phyloP scores from a whole-genome alignment of 1,140 invertebrate species.

The Drosophila repletoides region DNA sequence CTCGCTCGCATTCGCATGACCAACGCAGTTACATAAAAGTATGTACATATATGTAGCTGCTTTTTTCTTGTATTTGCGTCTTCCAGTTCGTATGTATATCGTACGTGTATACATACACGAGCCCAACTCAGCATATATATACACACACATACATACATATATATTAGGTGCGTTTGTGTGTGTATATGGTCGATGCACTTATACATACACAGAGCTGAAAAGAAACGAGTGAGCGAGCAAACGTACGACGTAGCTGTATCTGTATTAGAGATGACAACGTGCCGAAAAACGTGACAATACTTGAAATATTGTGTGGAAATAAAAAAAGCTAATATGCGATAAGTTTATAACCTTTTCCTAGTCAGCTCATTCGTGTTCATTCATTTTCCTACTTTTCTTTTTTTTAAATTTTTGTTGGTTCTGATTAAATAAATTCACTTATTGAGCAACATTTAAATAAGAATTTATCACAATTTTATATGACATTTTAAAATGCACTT shows the following conservation, averaged over 20 bases:
- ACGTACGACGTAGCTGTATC: slow-evolving; percentile 51
- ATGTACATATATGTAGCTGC: slow-evolving; percentile 58
- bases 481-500: not conserved
- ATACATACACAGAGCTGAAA: slow-evolving; percentile 53
- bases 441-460: too few relatives aligned
- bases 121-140: slow-evolving; percentile 32
- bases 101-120: slow-evolving; percentile 74
- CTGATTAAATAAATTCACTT: too few relatives aligned
- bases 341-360: too few relatives aligned
- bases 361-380: too few relatives aligned
- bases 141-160: slow-evolving; percentile 24
- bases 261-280: slow-evolving; percentile 43
- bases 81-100: slow-evolving; percentile 50
- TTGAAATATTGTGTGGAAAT: too few relatives aligned
- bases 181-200: slow-evolving; percentile 44
- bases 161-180: too few relatives aligned
- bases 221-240: slow-evolving; percentile 70
- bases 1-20: slow-evolving; percentile 71
- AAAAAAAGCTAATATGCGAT: too few relatives aligned
- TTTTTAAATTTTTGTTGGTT: too few relatives aligned
- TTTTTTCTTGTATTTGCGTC: slow-evolving; percentile 52
- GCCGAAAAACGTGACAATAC: too few relatives aligned
- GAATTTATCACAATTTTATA: not conserved
- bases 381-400: too few relatives aligned
- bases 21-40: slow-evolving; percentile 71